A percentile compares a stretch with the other conserved stretches of the same genome.
Conservation (phyloP, 2,113 vertebrate species). For the Leucoraja erinaceus region DNA sequence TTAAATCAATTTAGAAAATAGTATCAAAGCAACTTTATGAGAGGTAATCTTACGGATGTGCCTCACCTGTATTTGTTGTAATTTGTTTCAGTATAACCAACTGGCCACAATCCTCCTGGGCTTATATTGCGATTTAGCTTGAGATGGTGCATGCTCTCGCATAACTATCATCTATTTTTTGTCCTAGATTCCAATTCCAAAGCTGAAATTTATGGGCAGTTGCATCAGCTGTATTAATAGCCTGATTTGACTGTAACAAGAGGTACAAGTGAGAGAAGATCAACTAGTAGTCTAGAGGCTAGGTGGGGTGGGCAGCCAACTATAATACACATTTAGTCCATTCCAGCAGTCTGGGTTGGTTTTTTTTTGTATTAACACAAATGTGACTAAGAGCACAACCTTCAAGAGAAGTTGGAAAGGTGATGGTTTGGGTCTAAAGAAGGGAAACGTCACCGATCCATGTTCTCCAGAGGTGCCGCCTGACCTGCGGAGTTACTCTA, state of each 20-base stretch:
- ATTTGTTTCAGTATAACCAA: neutral
- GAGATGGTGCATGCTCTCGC: neutral
- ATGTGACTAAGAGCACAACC: too few species aligned
- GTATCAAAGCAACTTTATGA: neutral
- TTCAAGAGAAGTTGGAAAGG: too few species aligned
- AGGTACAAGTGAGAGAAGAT: neutral
- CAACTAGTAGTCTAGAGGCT: neutral
- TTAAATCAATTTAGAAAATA: neutral
- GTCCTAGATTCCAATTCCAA: neutral
- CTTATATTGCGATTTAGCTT: neutral
- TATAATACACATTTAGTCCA: neutral
- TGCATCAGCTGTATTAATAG: neutral
- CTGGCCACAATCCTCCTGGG: neutral
- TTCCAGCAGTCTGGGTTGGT: neutral
- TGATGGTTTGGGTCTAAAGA: too few species aligned
- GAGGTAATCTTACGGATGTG: neutral
- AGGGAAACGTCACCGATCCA: too few species aligned
- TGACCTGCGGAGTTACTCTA: too few species aligned
- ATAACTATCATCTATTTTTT: neutral
- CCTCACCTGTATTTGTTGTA: too few species aligned
- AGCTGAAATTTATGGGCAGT: neutral
- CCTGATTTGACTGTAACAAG: neutral
- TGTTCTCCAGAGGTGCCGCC: too few species aligned
- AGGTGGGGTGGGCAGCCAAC: neutral
- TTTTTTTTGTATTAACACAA: neutral